These are phyloP conservation scores for Drosophila tripunctata DNA, from an alignment of 2,888 invertebrate species.

Conservation along the genomic window DNA sequence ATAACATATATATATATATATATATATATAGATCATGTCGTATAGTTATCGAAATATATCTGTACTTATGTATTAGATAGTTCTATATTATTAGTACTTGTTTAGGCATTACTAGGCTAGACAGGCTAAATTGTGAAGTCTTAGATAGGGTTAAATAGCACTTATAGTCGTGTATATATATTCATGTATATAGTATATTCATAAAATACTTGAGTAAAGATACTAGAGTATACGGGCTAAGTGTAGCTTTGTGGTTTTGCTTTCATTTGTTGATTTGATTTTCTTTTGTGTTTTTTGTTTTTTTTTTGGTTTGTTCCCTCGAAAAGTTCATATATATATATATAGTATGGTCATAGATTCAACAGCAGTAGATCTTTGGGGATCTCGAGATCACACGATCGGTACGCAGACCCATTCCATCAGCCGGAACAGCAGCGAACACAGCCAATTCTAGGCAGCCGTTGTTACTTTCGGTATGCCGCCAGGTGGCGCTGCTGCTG, in stretches of 20 bases:
- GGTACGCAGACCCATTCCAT: slow-evolving; percentile 83
- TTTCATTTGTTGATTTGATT: too few species aligned
- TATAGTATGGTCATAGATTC: neutral
- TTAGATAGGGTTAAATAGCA: slow-evolving; percentile 73
- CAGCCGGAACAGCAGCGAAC: slow-evolving; percentile 82
- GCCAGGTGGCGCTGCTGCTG: slow-evolving; percentile 40
- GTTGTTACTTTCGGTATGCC: slow-evolving; percentile 70
- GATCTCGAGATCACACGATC: slow-evolving; percentile 67
- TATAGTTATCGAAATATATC: slow-evolving; percentile 5
- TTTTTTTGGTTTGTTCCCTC: slow-evolving; percentile 63
- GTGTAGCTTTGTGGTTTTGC: slow-evolving; percentile 12
- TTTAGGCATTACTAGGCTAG: slow-evolving; percentile 31
- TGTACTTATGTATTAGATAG: slow-evolving; percentile 41
- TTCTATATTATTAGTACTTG: slow-evolving; percentile 18
- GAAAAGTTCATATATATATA: slow-evolving; percentile 31
- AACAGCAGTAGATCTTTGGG: neutral
- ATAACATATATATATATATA: slow-evolving; percentile 8
- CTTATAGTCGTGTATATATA: slow-evolving; percentile 49
- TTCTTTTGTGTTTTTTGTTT: slow-evolving; percentile 2
- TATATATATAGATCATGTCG: slow-evolving; percentile 11
- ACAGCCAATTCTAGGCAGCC: slow-evolving; percentile 82
- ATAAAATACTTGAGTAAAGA: slow-evolving; percentile 78
- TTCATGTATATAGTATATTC: slow-evolving; percentile 32
- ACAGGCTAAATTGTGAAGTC: slow-evolving; percentile 70
- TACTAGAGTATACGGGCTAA: slow-evolving; percentile 57